phyloP scores from a whole-genome alignment of 1,140 invertebrate species.

The Drosophila elegans region DNA sequence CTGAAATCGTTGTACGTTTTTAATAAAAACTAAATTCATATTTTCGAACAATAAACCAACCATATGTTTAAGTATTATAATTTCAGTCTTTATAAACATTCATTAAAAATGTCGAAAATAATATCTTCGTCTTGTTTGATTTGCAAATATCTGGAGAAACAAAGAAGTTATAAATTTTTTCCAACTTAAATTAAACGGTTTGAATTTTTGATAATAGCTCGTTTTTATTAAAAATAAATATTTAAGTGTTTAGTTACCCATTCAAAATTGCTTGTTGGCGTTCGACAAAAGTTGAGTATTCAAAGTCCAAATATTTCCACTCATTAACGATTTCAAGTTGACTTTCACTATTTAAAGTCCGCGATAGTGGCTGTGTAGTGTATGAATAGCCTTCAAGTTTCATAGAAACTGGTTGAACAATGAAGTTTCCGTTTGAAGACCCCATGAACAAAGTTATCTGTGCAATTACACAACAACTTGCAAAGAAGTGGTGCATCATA shows the following conservation, averaged over 20 bases:
- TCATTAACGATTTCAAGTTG: constrained; percentile 82
- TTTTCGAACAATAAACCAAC: too few relatives aligned
- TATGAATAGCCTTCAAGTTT: constrained; percentile 1
- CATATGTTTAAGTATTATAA: too few relatives aligned
- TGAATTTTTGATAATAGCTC: too few relatives aligned
- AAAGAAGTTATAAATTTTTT: too few relatives aligned
- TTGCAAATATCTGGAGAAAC: too few relatives aligned
- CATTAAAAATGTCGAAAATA: too few relatives aligned
- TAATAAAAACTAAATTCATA: too few relatives aligned
- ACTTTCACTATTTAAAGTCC: constrained; percentile 24
- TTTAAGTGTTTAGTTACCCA: constrained; percentile 61
- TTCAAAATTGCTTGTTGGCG: constrained; percentile 85
- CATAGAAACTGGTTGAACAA: constrained; percentile 11
- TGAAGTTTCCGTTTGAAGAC: constrained; percentile 1
- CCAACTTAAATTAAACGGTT: too few relatives aligned
- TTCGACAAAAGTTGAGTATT: constrained; percentile 85
- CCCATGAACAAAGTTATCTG: neutral
- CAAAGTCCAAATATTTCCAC: constrained; percentile 87
- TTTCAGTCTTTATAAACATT: too few relatives aligned
- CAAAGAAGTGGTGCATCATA: neutral
- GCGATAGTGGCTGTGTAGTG: neutral
- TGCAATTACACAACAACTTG: neutral
- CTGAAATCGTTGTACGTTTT: too few relatives aligned
- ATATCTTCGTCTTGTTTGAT: too few relatives aligned
- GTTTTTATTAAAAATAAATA: too few relatives aligned